Percentiles rank a stretch among this genome's conserved stretches.
phyloP scores from a whole-genome alignment of 2,888 invertebrate species.

The Thysanoteuthis rhombus region DNA sequence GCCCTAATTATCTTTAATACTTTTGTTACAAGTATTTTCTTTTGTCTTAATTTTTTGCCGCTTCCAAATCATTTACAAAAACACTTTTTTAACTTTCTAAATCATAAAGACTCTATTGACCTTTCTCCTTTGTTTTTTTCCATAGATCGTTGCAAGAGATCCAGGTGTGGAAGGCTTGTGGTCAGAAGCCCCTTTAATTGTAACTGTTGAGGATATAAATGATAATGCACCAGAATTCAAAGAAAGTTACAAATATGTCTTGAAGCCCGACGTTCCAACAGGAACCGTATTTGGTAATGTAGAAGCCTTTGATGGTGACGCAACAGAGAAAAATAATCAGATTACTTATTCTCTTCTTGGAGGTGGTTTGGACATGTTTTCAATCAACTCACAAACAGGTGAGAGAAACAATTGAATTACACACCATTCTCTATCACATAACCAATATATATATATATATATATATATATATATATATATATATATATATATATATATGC shows the following conservation, averaged over 20 bases:
- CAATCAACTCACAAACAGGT: constrained; percentile 39
- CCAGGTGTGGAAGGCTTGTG: neutral
- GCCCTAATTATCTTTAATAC: too few species aligned
- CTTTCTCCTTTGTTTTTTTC: neutral
- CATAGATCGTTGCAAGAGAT: neutral
- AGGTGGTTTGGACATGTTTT: constrained; percentile 37
- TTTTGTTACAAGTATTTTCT: too few species aligned
- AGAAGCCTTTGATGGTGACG: constrained; percentile 32
- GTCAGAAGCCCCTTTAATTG: neutral
- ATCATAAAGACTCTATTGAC: too few species aligned
- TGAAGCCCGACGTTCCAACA: neutral
- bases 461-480: too few species aligned
- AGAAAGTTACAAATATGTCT: neutral
- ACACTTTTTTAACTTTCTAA: too few species aligned
- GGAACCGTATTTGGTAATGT: constrained; percentile 32
- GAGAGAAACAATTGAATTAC: neutral
- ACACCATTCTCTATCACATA: too few species aligned
- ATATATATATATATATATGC: too few species aligned
- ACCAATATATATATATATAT: too few species aligned
- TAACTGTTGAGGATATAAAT: neutral
- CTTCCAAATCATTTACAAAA: too few species aligned
- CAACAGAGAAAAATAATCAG: constrained; percentile 29
- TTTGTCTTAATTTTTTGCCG: too few species aligned
- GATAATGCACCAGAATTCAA: neutral
- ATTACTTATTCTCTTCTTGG: constrained; percentile 29